These are phyloP conservation scores for Ictalurus furcatus DNA, from an alignment of 2,113 vertebrate genomes.

Conservation along the genomic window DNA sequence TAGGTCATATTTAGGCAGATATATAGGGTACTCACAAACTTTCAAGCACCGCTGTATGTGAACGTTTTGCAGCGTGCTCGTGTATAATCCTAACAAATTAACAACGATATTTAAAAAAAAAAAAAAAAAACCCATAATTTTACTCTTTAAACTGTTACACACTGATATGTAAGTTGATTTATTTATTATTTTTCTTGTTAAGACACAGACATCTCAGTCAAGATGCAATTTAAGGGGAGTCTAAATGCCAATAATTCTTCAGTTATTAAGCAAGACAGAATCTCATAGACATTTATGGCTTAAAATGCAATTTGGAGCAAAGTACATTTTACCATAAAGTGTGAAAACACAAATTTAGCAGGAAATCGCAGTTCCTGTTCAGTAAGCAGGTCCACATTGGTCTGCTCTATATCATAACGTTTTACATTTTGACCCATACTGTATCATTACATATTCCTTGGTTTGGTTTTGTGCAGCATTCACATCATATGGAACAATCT, in stretches of 20 bases:
- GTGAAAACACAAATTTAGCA: not conserved
- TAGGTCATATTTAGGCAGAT: too few relatives aligned
- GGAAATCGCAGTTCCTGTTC: not conserved
- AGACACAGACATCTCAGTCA: not conserved
- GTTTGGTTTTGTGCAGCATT: not conserved
- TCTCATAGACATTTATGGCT: not conserved
- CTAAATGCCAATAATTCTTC: not conserved
- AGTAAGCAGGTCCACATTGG: not conserved
- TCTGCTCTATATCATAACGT: not conserved
- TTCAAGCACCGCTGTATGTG: too few relatives aligned
- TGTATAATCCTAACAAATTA: not conserved
- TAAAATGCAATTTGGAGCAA: not conserved
- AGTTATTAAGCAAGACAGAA: not conserved
- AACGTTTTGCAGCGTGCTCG: not conserved
- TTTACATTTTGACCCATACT: not conserved
- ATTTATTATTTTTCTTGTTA: not conserved
- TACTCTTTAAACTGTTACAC: not conserved
- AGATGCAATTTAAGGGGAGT: not conserved
- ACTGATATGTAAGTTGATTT: not conserved
- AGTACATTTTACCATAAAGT: not conserved
- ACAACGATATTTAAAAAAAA: too few relatives aligned
- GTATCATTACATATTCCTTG: not conserved
- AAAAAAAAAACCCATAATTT: too few relatives aligned
- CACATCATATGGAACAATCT: not conserved
- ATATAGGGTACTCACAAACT: too few relatives aligned